Evolutionary conservation across 2,888 invertebrate species (phyloP).

Genomic region (Euzophera pinguis): DNA sequence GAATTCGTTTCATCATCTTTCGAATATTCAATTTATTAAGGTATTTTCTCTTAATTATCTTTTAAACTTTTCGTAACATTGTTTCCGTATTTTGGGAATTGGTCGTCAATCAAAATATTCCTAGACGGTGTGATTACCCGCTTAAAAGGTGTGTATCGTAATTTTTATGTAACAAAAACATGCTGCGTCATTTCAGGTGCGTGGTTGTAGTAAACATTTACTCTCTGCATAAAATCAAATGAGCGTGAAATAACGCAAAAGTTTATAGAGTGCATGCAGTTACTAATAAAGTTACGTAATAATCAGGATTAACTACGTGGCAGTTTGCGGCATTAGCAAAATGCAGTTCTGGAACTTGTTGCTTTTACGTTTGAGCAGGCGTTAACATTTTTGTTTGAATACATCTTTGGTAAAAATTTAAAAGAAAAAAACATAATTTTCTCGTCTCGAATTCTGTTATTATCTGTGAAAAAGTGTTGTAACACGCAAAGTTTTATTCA

Average conservation of each 20-base stretch:
- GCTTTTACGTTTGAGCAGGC: constrained; percentile 46
- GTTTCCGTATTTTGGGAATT: too few relatives aligned
- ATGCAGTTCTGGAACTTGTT: constrained; percentile 32
- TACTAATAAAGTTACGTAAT: constrained; percentile 18
- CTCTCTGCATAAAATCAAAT: constrained; percentile 34
- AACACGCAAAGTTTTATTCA: constrained; percentile 28
- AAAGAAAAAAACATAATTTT: too few relatives aligned
- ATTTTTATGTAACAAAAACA: constrained; percentile 4
- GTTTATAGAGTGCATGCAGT: constrained; percentile 28
- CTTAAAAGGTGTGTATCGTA: constrained; percentile 5
- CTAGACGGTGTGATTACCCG: not conserved
- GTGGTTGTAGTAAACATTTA: constrained; percentile 1
- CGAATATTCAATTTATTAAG: not conserved
- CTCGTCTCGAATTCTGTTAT: constrained; percentile 26
- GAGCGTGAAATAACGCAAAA: constrained; percentile 45
- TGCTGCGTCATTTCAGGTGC: constrained; percentile 1
- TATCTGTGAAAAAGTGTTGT: constrained; percentile 29
- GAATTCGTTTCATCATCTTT: not conserved
- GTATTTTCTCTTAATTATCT: too few relatives aligned
- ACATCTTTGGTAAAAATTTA: constrained; percentile 23
- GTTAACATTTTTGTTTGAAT: constrained; percentile 32
- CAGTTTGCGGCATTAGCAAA: constrained; percentile 18
- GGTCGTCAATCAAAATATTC: too few relatives aligned
- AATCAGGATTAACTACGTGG: not conserved
- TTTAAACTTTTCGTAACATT: too few relatives aligned